Base-by-base conservation (phyloP, 2,888 invertebrate genomes). In the Rugalucina vietnamica region DNA sequence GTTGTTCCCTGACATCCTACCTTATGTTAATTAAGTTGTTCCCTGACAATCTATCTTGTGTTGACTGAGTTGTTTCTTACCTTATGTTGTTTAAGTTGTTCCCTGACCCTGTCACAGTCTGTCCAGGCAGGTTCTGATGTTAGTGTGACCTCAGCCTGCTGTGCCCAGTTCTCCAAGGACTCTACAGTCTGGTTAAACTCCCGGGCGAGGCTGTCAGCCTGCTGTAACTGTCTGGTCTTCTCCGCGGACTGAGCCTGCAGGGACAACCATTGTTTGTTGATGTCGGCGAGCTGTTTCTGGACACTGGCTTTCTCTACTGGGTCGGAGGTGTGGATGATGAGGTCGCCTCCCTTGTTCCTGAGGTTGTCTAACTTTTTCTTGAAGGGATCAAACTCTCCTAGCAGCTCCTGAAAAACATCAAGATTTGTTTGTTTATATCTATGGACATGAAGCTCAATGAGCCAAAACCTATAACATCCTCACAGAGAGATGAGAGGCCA, bases 261-360 rank as follows among this genome's bases (percentile, higher is more conserved):
- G 8, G 90, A 79, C 24, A 90, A 82, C 93, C 93, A 93, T 79
- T 91, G 89, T 36, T 89, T 82, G 85, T 92, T 92, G 54, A 91
- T 88, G 70, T 91, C 90, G 2, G 91, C 90, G 2, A 93, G 86
- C 12, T 89, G 85, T 77, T 91, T 90, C 86, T 92, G 93, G 8
- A 92, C 90, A 0, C 79, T 79, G 21, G 91, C 90, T 88, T 93
- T 93, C 88, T 93, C 93, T 0, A 87, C 79, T 1, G 89, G 85
- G 60, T 92, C 91, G 10, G 90, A 82, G 14, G 90, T 90, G 81
- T 92, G 91, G 18, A 88, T 85, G 39, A 92, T 91, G 14, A 93
- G 86, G 57, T 92, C 91, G 57, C 91, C 89, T n/a, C 93, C 93
- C 65, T 90, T 91, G 34, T 85, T 87, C 24, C 92, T 87, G n/a